Evolutionary conservation across 1,140 invertebrate species (phyloP).

Genomic region (Drosophila jambulina): DNA sequence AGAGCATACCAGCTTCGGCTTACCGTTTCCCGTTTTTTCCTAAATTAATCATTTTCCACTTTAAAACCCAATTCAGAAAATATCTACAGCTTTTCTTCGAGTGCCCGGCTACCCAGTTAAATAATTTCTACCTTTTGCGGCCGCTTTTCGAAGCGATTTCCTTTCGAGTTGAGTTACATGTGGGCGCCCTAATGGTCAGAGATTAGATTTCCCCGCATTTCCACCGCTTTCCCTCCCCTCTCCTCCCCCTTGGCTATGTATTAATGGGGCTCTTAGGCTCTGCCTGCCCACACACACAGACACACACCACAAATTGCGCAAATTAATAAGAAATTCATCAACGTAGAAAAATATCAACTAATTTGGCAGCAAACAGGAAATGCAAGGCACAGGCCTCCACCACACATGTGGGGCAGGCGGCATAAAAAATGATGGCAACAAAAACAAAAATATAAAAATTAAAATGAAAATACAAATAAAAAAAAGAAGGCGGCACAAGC

Average conservation of each 20-base stretch:
- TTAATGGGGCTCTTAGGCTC: slow-evolving; percentile 33
- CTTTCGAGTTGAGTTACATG: slow-evolving; percentile 25
- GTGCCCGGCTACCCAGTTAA: background rate
- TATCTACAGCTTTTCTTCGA: background rate
- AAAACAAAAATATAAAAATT: slow-evolving; percentile 3
- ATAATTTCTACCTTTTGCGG: slow-evolving; percentile 5
- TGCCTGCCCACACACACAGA: slow-evolving; percentile 9
- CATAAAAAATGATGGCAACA: slow-evolving; percentile 42
- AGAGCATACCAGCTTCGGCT: too few relatives aligned
- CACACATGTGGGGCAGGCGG: slow-evolving; percentile 55
- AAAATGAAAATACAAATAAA: background rate
- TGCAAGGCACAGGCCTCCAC: slow-evolving; percentile 44
- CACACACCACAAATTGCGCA: slow-evolving; percentile 51
- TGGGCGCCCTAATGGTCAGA: slow-evolving; percentile 69
- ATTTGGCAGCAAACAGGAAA: slow-evolving; percentile 75
- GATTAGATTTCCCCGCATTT: slow-evolving; percentile 50
- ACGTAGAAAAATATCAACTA: slow-evolving; percentile 46
- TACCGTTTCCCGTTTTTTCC: background rate
- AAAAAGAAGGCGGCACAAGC: slow-evolving; percentile 10
- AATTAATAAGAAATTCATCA: slow-evolving; percentile 79
- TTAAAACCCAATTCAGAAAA: background rate
- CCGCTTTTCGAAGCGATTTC: slow-evolving; percentile 19
- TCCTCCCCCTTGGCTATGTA: background rate
- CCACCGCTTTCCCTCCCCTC: background rate
- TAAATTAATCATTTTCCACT: background rate